Conservation (phyloP, 2,888 invertebrate genomes). For the Cordilura impudica region DNA sequence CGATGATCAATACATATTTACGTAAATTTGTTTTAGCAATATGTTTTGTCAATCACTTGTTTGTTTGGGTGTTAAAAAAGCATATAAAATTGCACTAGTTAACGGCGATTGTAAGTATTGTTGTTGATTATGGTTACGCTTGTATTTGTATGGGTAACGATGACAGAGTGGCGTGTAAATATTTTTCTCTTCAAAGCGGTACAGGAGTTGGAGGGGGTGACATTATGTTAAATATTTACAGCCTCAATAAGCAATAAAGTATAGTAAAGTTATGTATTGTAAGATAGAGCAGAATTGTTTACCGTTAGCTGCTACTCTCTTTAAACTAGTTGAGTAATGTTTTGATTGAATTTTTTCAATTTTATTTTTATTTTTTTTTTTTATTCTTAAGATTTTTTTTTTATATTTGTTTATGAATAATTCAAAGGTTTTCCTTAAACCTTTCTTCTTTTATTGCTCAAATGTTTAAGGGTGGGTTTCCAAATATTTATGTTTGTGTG, state of each 20-base stretch:
- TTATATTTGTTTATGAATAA: neutral
- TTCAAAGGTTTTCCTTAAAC: neutral
- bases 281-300: neutral
- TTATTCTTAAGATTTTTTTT: neutral
- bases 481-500: no score
- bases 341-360: no score
- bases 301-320: neutral
- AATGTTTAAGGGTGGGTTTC: neutral
- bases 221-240: conserved; percentile 13
- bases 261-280: neutral
- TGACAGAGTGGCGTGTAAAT: conserved; percentile 50
- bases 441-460: neutral
- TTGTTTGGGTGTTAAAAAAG: neutral
- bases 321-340: neutral
- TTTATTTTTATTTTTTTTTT: neutral
- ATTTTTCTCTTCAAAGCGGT: neutral
- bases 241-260: neutral
- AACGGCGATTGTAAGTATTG: neutral
- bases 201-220: neutral
- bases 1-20: neutral
- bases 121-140: no score
- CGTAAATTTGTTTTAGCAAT: neutral
- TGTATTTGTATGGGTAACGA: conserved; percentile 13
- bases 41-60: conserved; percentile 25
- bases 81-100: conserved; percentile 10